Evolutionary conservation across 2,797 vertebrate genomes (phyloP), one percentile per base, ranked within the genome.

Genomic region (Poecilia velifera): DNA sequence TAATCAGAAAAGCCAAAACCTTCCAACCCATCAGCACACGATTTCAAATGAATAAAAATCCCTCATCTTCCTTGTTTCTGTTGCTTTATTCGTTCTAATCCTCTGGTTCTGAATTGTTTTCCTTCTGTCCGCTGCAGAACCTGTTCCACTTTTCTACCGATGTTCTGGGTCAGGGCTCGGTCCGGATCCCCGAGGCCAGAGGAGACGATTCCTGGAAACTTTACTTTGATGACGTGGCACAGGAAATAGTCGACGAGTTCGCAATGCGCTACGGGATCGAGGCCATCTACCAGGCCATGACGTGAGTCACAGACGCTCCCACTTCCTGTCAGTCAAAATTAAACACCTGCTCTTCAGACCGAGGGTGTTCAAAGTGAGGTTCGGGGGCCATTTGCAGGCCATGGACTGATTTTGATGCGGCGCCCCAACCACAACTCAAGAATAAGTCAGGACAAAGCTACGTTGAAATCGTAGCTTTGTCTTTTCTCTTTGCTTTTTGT

Each of bases 201-300:
- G 97, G 98, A 57, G 98, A 99, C 0, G 98, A 99, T 43, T 96
- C 97, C 0, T 99, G 98, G 98, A 99, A 99, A 87, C 97, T 99
- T 84, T 99, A 99, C 94, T 99, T 96, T 77, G 98, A 99, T 46
- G 98, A 99, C 76, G 98, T 98, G 66, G 96, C 97, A 9, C 97
- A 99, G 90, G 98, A 99, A 90, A 96, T 99, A 0, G 98, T 99
- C 86, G 98, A 99, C 79, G 98, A 99, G 91, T 99, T 99, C 88
- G 97, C 98, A 39, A 99, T 99, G 97, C 98, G 98, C 82, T 99
- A 99, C 0, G 98, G 98, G 84, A 98, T 99, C 12, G 98, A 99
- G 80, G 98, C 97, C 1, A 99, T 99, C 92, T 99, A 99, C 91
- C 98, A 99, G 91, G 98, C 98, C 86, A 99, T 99, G 98, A 99